phyloP scores from a whole-genome alignment of 2,888 invertebrate species.

The Trissolcus japonicus region DNA sequence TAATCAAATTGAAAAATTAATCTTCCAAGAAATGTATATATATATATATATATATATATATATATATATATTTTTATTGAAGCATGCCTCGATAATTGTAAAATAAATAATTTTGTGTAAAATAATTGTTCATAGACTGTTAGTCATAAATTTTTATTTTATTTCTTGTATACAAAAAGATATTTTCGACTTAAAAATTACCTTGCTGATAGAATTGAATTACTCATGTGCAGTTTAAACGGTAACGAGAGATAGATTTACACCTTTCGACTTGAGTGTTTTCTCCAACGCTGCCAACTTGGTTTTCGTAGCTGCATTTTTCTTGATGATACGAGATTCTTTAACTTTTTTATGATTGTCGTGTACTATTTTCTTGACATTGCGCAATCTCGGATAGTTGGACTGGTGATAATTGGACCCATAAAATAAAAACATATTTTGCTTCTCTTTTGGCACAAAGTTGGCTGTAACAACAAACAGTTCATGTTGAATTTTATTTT shows the following conservation, averaged over 20 bases:
- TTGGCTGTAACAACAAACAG: slow-evolving; percentile 77
- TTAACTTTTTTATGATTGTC: background rate
- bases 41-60: no score
- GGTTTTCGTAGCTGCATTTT: slow-evolving; percentile 3
- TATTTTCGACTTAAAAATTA: background rate
- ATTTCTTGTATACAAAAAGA: background rate
- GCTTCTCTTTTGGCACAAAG: slow-evolving; percentile 83
- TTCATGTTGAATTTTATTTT: background rate
- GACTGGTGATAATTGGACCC: slow-evolving; percentile 78
- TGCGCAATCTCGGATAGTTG: slow-evolving; percentile 75
- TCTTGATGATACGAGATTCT: background rate
- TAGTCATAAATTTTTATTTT: background rate
- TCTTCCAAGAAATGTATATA: background rate
- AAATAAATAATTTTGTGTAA: background rate
- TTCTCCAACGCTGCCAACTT: slow-evolving; percentile 16
- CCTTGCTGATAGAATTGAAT: background rate
- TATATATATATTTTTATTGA: no score
- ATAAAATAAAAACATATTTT: slow-evolving; percentile 78
- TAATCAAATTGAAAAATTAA: slow-evolving; percentile 37
- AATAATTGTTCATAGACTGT: background rate
- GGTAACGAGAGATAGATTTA: slow-evolving; percentile 12
- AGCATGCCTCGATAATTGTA: background rate
- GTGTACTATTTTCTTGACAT: slow-evolving; percentile 11
- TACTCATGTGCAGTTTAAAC: background rate
- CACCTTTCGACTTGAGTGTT: slow-evolving; percentile 16